These are phyloP conservation scores for Chaetophractus vellerosus DNA, from an alignment of 2,797 vertebrate species.

Conservation along the genomic window DNA sequence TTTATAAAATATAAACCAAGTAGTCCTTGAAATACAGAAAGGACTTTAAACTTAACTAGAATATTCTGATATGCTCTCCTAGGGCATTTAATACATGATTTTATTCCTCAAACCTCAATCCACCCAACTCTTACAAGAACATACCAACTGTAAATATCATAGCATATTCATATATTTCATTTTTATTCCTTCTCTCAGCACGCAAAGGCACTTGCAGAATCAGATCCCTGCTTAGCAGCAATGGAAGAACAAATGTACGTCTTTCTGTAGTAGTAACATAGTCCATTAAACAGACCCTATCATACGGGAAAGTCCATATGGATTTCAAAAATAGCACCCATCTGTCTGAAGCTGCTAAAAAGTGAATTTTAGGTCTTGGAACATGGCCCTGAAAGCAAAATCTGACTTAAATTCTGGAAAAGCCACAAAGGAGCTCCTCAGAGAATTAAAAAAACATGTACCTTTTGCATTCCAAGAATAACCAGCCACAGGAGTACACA, in stretches of 20 bases:
- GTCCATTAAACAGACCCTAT: conserved; percentile 23
- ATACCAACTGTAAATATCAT: background rate
- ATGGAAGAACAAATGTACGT: conserved; percentile 4
- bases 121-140: background rate
- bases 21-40: background rate
- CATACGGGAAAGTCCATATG: conserved; percentile 48
- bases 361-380: conserved; percentile 59
- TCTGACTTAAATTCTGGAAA: conserved; percentile 72
- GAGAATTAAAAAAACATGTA: conserved; percentile 84
- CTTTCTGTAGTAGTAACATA: conserved; percentile 52
- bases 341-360: conserved; percentile 65
- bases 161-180: background rate
- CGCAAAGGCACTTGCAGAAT: background rate
- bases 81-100: background rate
- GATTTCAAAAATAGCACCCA: conserved; percentile 73
- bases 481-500: conserved; percentile 58
- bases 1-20: background rate
- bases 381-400: conserved; percentile 62
- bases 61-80: background rate
- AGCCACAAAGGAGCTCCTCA: conserved; percentile 47
- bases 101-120: background rate
- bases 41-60: background rate
- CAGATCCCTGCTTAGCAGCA: background rate
- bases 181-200: background rate
- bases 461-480: conserved; percentile 83